Percentiles rank a stretch among this genome's conserved stretches.
Evolutionary conservation across 2,888 invertebrate genomes (phyloP).

Genomic region (Lepas anatifera): DNA sequence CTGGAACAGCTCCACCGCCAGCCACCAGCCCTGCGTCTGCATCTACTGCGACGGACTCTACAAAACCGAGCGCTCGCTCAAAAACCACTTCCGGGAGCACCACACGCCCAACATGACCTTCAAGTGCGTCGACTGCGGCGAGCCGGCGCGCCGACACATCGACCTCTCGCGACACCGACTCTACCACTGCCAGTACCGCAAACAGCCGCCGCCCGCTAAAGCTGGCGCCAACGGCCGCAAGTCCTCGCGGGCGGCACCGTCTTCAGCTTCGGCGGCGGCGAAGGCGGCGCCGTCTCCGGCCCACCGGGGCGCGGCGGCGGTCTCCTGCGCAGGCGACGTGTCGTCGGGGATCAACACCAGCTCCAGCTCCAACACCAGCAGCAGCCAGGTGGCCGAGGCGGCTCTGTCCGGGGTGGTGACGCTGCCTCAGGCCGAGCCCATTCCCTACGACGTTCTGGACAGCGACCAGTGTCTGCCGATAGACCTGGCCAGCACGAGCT

Average conservation of each 20-base stretch:
- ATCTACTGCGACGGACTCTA: slow-evolving; percentile 24
- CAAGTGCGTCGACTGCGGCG: slow-evolving; percentile 23
- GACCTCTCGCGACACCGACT: slow-evolving; percentile 24
- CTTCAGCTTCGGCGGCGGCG: neutral
- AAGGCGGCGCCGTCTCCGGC: neutral
- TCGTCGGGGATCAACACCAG: too few species aligned
- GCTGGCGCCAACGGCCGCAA: neutral
- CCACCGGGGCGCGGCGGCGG: neutral
- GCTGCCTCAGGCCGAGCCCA: neutral
- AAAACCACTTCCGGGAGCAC: slow-evolving; percentile 23
- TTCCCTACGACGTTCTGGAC: neutral
- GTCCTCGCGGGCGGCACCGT: neutral
- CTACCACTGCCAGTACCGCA: slow-evolving; percentile 22
- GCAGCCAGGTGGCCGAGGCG: neutral
- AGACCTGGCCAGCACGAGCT: neutral
- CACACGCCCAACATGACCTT: slow-evolving; percentile 25
- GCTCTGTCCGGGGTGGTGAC: neutral
- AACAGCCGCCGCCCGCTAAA: slow-evolving; percentile 5
- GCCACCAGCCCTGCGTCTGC: slow-evolving; percentile 22
- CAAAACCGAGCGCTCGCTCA: slow-evolving; percentile 22
- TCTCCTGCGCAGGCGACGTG: neutral
- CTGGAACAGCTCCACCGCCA: slow-evolving; percentile 12
- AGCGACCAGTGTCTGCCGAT: slow-evolving; percentile 5
- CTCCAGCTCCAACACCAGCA: neutral
- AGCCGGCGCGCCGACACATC: slow-evolving; percentile 22